Evolutionary conservation across 2,797 vertebrate species (phyloP), one percentile per base, ranked within the genome.

Genomic region (Enteromius treurensis): DNA sequence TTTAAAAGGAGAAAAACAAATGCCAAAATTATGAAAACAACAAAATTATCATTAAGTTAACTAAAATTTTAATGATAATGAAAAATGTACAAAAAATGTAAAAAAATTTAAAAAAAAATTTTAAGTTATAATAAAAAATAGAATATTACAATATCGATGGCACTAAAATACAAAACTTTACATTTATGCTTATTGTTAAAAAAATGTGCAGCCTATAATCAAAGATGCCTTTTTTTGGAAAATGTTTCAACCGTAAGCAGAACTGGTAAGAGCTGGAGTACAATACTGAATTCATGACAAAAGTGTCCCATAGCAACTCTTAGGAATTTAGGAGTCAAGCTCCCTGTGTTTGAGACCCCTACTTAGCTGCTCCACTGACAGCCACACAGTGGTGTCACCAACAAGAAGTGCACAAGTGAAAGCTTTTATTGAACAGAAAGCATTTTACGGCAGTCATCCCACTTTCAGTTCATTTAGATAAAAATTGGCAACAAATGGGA

Each of bases 281-380:
- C 89, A 89, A 79, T 86, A 89, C 70, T 70, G 58, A 84, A 90
- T 89, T 89, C 82, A 87, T 83, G 84, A 90, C 91, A 91, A 93
- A 90, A 88, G 87, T 82, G 87, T 90, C 89, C 90, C 93, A 89
- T 93, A 92, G 94, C 94, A 94, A 95, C 93, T 90, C 87, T 81
- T 79, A 86, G 91, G 93, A 93, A 94, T 93, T 89, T 88, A 73
- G 82, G 88, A 88, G 88, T 90, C 81, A 86, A 89, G 89, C 90
- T 90, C 86, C 89, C 88, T 92, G 89, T 86, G 86, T 87, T 89
- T 84, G 77, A 86, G 84, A 86, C 64, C 51, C 79, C 76, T 79
- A 65, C 85, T 86, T 86, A 76, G 81, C 80, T 85, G 82, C 82
- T 83, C 79, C 84, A 87, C 85, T 79, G 78, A 87, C 77, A 83